Conservation (phyloP, 2,888 invertebrate genomes). For the Crossocerus cetratus region DNA sequence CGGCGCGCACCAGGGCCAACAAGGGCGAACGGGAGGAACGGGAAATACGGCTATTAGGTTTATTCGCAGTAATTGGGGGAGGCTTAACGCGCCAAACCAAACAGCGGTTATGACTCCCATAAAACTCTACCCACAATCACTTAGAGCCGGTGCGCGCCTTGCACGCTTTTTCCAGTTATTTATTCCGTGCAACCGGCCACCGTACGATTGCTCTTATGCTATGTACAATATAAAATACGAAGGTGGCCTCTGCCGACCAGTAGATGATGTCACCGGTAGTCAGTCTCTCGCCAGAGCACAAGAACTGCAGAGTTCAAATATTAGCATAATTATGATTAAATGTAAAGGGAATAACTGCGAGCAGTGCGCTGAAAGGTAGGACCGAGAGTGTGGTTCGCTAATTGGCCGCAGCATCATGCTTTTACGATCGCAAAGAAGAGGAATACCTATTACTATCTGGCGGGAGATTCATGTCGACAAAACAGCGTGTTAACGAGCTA, state of each 20-base stretch:
- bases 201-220: constrained; percentile 18
- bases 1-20: neutral
- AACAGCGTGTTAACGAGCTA: constrained; percentile 45
- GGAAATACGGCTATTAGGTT: constrained; percentile 65
- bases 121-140: constrained; percentile 75
- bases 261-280: neutral
- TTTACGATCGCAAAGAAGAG: constrained; percentile 38
- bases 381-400: constrained; percentile 27
- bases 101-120: constrained; percentile 73
- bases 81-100: constrained; percentile 73
- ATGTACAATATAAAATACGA: too few relatives aligned
- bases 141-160: constrained; percentile 62
- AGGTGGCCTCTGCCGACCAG: too few relatives aligned
- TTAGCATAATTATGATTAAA: too few relatives aligned
- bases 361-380: constrained; percentile 1
- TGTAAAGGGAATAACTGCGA: too few relatives aligned
- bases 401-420: constrained; percentile 30
- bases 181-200: constrained; percentile 54
- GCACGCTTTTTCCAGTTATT: constrained; percentile 63
- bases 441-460: constrained; percentile 27
- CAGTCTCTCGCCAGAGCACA: constrained; percentile 17
- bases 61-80: constrained; percentile 74
- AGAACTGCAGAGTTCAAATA: constrained; percentile 4
- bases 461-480: constrained; percentile 33
- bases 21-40: constrained; percentile 22